phyloP scores from a whole-genome alignment of 2,113 vertebrate species.

The Megaptera novaeangliae region DNA sequence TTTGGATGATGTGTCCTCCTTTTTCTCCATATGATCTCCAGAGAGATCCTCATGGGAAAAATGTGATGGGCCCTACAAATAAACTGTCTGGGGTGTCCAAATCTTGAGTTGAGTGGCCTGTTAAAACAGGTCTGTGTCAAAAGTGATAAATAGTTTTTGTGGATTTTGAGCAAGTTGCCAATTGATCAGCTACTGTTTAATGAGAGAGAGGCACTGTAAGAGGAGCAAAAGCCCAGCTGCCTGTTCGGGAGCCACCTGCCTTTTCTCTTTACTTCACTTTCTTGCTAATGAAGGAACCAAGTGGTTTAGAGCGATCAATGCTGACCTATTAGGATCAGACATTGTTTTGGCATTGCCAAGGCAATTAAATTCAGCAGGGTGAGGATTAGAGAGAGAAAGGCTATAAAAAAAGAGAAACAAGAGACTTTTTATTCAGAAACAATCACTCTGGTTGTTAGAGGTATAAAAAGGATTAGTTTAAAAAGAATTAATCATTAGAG shows the following conservation, averaged over 20 bases:
- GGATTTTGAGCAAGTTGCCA: constrained; percentile 77
- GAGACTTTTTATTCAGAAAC: constrained; percentile 70
- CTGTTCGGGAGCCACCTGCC: constrained; percentile 73
- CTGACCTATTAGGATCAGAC: constrained; percentile 80
- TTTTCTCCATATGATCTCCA: neutral
- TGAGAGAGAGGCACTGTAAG: constrained; percentile 73
- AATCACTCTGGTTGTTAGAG: constrained; percentile 65
- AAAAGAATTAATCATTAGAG: constrained; percentile 66
- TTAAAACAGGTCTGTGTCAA: constrained; percentile 73
- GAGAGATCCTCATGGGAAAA: constrained; percentile 15
- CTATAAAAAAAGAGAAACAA: constrained; percentile 31
- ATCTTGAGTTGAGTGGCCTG: constrained; percentile 70
- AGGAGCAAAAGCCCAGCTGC: constrained; percentile 75
- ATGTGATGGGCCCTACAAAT: constrained; percentile 52
- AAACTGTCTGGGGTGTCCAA: constrained; percentile 50
- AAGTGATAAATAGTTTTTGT: constrained; percentile 82
- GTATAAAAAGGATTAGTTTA: constrained; percentile 53
- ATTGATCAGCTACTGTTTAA: constrained; percentile 79
- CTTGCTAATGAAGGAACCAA: constrained; percentile 82
- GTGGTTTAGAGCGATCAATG: constrained; percentile 82
- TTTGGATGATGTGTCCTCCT: neutral
- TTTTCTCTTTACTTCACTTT: constrained; percentile 82
- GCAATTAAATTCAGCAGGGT: constrained; percentile 80
- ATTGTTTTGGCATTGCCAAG: constrained; percentile 77
- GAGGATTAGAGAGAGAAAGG: constrained; percentile 65